Base-by-base conservation (phyloP, 2,888 invertebrate species). In the Frankliniella intonsa region DNA sequence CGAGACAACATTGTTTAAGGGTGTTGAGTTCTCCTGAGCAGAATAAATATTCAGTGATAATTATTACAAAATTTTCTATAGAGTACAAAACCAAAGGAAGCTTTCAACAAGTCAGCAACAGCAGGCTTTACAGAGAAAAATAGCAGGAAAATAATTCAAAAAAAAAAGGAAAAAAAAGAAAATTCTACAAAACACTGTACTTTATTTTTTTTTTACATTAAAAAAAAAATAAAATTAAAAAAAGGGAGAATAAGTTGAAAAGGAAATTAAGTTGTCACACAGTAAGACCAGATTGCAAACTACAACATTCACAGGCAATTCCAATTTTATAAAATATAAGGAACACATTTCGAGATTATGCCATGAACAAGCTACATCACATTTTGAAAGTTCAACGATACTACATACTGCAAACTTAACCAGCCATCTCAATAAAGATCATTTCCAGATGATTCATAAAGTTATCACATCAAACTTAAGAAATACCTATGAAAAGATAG, bases 401-500 rank as follows among this genome's bases (percentile, higher is more conserved):
- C 25, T 25, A 76, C 62, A 76, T 25, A 76, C 69, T 76, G 69
- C 69, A 76, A 76, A 76, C 25, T 76, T 25, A 76, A 22, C 69
- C 22, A 12, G 69, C 69, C 25, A 76, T 25, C 69, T n/a, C 25
- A 10, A 76, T 25, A 76, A 38, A 22, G 69, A 25, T 76, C 69
- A 76, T 76, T 76, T 76, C 8, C 25, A 76, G 69, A 76, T 76
- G 69, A 76, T 76, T 76, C 69, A 76, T 22, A 25, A 9, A 76
- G 25, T 12, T 76, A 76, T 76, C 69, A 76, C 69, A 76, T 76
- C 69, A 76, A 76, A 76, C 69, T 76, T 76, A 22, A 76, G 69
- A 76, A 22, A 76, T 76, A 76, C 69, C 69, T 76, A 76, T 25
- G 38, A 25, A 76, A 22, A 76, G 25, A 12, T 76, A 76, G 69